These are phyloP conservation scores for Xiphophorus birchmanni DNA, from an alignment of 2,797 vertebrate species.

Conservation along the genomic window DNA sequence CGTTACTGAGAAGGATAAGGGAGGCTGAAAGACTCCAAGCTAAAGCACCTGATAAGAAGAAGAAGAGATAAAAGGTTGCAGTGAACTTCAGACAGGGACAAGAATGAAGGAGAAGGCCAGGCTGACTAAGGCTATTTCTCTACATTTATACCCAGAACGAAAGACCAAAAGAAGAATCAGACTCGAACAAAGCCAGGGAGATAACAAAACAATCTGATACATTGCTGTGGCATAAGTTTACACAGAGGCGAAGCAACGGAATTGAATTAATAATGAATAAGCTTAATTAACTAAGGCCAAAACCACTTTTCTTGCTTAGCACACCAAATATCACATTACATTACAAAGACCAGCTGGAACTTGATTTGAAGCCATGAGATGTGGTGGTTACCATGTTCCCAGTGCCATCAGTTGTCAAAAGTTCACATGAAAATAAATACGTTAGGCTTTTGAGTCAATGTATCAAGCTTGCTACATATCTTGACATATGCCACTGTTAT, in stretches of 20 bases:
- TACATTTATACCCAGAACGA: conserved; percentile 33
- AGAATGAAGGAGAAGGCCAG: conserved; percentile 37
- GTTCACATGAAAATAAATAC: neutral
- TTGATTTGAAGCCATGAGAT: neutral
- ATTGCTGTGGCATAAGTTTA: conserved; percentile 31
- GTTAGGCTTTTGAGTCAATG: neutral
- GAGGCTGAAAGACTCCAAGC: conserved; percentile 60
- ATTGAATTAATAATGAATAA: neutral
- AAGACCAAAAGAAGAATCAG: conserved; percentile 17
- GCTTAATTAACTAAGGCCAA: neutral
- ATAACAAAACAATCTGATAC: conserved; percentile 36
- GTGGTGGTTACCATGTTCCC: neutral
- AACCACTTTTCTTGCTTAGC: neutral
- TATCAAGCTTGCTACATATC: neutral
- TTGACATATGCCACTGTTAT: neutral
- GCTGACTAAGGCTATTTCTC: conserved; percentile 39
- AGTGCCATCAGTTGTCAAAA: neutral
- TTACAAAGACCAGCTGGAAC: neutral
- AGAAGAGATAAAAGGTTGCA: conserved; percentile 56
- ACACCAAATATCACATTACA: neutral
- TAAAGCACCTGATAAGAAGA: conserved; percentile 61
- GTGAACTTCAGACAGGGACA: conserved; percentile 49
- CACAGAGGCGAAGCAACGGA: conserved; percentile 11
- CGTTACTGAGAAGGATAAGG: conserved; percentile 46
- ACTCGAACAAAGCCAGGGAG: conserved; percentile 19